Evolutionary conservation across 1,140 invertebrate species (phyloP), one percentile per base, ranked within the genome.

Genomic region (Euschistus heros): DNA sequence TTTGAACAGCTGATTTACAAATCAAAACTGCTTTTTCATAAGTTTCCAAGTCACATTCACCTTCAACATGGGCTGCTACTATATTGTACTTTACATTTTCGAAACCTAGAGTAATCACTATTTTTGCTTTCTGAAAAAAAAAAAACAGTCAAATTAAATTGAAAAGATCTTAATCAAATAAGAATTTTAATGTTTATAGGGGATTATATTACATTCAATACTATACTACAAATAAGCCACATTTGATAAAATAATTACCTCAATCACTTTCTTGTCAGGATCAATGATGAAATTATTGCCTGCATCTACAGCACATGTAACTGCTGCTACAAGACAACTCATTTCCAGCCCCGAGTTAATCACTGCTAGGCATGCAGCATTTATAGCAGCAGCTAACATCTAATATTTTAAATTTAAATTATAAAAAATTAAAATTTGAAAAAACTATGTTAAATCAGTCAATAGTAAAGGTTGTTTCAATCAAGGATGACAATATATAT

Each of bases 271-370:
- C 22, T 27, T 67, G 8, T 81, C 76, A 2, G 89, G 87, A 77
- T 90, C 86, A 3, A 92, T 65, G 60, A 86, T 73, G 18, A 91
- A 75, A 57, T 84, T 76, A 3, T 81, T 84, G 2, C 82, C 68
- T 15, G 80, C 75, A 65, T 84, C 79, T 15, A 94, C 78, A 64
- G 83, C 84, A 75, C 88, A 89, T 54, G 81, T 80, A 0, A 89
- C 80, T 0, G 87, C 87, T n/a, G 87, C 89, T 69, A 93, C 82
- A 33, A 86, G 81, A 73, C 81, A 88, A 67, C 86, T 86, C 84
- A 95, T 86, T 15, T 86, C 79, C 17, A 94, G 74, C 26, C 89
- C 86, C 2, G 89, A 84, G 76, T 91, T 86, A 7, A 94, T 79
- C 42, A 94, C 75, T 0, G 90, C 88, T 26, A 94, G 74, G 74